Evolutionary conservation across 2,888 invertebrate genomes (phyloP).

Genomic region (Pseudoips prasinana): DNA sequence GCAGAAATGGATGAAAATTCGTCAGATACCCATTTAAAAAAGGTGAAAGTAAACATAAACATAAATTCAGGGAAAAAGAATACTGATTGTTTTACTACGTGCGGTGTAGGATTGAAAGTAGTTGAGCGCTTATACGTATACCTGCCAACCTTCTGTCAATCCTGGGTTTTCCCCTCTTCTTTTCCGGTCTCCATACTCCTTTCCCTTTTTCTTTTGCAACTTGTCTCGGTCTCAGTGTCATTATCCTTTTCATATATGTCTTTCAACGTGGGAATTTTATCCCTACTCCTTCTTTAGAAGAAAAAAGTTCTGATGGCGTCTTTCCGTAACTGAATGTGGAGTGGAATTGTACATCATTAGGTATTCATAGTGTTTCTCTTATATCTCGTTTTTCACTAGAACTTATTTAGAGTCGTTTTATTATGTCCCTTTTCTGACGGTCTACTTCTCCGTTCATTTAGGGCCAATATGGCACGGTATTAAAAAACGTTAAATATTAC

Average conservation of each 20-base stretch:
- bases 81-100: slow-evolving; percentile 7
- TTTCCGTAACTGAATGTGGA: slow-evolving; percentile 26
- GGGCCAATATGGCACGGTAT: slow-evolving; percentile 32
- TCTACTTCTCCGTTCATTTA: slow-evolving; percentile 36
- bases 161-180: slow-evolving; percentile 13
- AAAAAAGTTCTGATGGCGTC: slow-evolving; percentile 29
- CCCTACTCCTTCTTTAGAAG: slow-evolving; percentile 14
- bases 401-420: slow-evolving; percentile 30
- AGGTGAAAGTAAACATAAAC: no score
- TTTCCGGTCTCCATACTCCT: slow-evolving; percentile 23
- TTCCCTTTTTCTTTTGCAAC: slow-evolving; percentile 25
- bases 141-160: slow-evolving; percentile 25
- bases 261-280: slow-evolving; percentile 22
- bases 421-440: slow-evolving; percentile 31
- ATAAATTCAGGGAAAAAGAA: no score
- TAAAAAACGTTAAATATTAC: slow-evolving; percentile 18
- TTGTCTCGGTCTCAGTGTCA: slow-evolving; percentile 22
- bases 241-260: slow-evolving; percentile 2
- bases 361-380: slow-evolving; percentile 19
- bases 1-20: no score
- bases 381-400: slow-evolving; percentile 13
- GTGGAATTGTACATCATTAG: slow-evolving; percentile 35
- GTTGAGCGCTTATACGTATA: slow-evolving; percentile 21
- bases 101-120: slow-evolving; percentile 15
- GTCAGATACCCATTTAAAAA: no score